phyloP scores from a whole-genome alignment of 2,888 invertebrate genomes.

The Tetramorium bicarinatum region DNA sequence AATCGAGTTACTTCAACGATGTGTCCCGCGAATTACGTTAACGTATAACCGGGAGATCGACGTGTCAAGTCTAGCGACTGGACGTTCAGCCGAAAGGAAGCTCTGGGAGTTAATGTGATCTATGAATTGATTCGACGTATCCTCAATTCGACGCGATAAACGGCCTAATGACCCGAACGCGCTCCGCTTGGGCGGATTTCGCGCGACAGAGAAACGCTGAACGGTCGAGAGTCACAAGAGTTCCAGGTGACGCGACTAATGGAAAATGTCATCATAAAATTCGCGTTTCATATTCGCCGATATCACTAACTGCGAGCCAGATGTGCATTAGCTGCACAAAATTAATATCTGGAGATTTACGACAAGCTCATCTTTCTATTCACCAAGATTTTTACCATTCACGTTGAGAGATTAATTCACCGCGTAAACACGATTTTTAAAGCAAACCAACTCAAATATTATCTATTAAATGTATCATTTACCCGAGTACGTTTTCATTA shows the following conservation, averaged over 20 bases:
- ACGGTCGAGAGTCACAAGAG: constrained; percentile 42
- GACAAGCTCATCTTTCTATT: constrained; percentile 22
- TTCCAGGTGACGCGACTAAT: constrained; percentile 70
- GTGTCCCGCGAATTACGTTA: constrained; percentile 45
- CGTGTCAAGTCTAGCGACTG: background rate
- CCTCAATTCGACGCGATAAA: constrained; percentile 12
- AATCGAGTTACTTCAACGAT: constrained; percentile 51
- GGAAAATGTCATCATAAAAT: constrained; percentile 62
- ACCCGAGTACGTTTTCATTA: background rate
- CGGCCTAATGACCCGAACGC: constrained; percentile 1
- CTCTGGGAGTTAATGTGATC: background rate
- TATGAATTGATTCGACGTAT: background rate
- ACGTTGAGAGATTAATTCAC: background rate
- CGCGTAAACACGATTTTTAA: background rate
- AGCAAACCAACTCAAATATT: background rate
- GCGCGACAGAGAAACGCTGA: background rate
- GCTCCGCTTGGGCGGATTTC: background rate
- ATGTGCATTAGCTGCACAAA: background rate
- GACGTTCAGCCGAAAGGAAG: background rate
- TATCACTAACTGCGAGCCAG: background rate
- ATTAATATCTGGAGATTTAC: background rate
- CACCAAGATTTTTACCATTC: background rate
- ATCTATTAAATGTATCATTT: background rate
- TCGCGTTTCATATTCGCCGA: constrained; percentile 7
- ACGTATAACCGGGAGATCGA: constrained; percentile 30